phyloP scores from a whole-genome alignment of 1,140 invertebrate genomes.

The Zaprionus vittiger region DNA sequence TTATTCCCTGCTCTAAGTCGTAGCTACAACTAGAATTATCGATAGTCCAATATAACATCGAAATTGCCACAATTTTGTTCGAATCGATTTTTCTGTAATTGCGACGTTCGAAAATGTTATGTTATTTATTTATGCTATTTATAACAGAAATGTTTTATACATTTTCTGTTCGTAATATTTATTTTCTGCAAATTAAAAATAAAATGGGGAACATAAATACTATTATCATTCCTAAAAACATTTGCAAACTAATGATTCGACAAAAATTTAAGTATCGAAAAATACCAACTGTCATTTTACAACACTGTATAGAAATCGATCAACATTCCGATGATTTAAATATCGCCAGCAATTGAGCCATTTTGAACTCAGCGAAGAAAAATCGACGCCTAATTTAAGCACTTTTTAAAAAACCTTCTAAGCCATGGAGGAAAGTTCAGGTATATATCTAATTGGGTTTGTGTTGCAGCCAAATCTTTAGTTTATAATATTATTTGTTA shows the following conservation, averaged over 20 bases:
- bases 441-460: slow-evolving; percentile 11
- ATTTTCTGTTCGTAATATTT: background rate
- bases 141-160: background rate
- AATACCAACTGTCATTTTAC: background rate
- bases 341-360: background rate
- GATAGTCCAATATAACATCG: slow-evolving; percentile 1
- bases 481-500: background rate
- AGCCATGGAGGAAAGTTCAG: slow-evolving; percentile 20
- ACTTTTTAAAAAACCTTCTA: background rate
- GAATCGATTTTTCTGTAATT: background rate
- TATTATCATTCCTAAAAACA: too few relatives aligned
- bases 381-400: slow-evolving; percentile 25
- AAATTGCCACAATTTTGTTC: background rate
- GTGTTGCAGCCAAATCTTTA: background rate
- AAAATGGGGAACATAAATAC: background rate
- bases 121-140: too few relatives aligned
- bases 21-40: slow-evolving; percentile 15
- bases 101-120: slow-evolving; percentile 3
- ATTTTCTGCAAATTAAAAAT: background rate
- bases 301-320: background rate
- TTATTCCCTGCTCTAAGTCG: slow-evolving; percentile 41
- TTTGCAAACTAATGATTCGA: background rate
- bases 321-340: background rate
- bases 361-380: slow-evolving; percentile 44
- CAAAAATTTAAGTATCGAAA: background rate